Evolutionary conservation across 2,888 invertebrate genomes (phyloP).

Genomic region (Acrobeloides nanus): DNA sequence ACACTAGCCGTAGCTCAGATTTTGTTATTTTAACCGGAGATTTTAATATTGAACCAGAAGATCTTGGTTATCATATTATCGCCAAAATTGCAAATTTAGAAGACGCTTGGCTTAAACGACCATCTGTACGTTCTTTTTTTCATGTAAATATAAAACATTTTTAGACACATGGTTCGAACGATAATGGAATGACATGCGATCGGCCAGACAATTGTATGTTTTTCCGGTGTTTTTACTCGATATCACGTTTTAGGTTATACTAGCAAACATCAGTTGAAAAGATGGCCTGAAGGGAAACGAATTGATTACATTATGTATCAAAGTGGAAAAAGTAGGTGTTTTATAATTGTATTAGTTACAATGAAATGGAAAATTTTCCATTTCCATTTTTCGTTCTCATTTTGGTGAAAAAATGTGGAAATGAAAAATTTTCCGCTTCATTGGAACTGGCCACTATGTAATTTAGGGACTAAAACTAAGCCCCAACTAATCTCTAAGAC

Average conservation of each 20-base stretch:
- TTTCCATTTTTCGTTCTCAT: no score
- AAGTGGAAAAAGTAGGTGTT: constrained; percentile 18
- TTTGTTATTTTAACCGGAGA: constrained; percentile 83
- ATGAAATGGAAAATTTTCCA: no score
- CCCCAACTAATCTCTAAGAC: no score
- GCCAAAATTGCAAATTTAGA: constrained; percentile 36
- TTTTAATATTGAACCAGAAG: constrained; percentile 80
- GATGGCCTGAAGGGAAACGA: constrained; percentile 68
- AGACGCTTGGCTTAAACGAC: constrained; percentile 44
- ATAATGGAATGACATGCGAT: constrained; percentile 68
- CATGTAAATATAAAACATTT: no score
- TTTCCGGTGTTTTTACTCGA: no score
- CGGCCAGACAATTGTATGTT: constrained; percentile 74
- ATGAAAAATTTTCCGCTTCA: no score
- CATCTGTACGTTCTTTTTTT: constrained; percentile 4
- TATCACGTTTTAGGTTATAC: no score
- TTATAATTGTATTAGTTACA: not conserved
- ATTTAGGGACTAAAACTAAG: no score
- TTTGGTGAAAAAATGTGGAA: no score
- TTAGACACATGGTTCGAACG: no score
- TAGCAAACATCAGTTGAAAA: constrained; percentile 56
- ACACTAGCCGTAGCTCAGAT: constrained; percentile 64
- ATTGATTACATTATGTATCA: constrained; percentile 73
- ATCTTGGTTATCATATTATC: constrained; percentile 56
- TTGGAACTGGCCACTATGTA: no score